Evolutionary conservation across 2,113 vertebrate species (phyloP).

Genomic region (Tenebrosternarchus preto): DNA sequence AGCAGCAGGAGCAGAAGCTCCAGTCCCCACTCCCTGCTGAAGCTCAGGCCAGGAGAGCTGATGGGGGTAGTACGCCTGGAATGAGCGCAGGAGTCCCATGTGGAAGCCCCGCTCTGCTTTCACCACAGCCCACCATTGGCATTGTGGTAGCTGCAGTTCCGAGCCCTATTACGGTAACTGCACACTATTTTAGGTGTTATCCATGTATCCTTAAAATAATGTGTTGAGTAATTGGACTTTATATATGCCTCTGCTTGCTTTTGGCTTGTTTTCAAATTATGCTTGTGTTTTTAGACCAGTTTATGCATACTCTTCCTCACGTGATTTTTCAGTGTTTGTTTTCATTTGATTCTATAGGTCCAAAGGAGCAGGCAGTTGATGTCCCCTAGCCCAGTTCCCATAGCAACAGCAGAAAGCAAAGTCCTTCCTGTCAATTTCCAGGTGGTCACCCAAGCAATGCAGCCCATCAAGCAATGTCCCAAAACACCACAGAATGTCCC

Average conservation of each 20-base stretch:
- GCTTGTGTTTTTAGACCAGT: neutral
- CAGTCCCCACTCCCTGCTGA: conserved; percentile 90
- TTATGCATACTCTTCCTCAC: neutral
- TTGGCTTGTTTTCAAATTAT: too few species aligned
- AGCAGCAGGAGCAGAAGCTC: conserved; percentile 96
- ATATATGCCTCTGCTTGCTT: too few species aligned
- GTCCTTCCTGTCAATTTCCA: conserved; percentile 93
- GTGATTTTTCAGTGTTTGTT: neutral
- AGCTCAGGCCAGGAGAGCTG: conserved; percentile 77
- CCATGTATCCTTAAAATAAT: too few species aligned
- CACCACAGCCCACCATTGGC: conserved; percentile 91
- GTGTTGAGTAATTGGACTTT: too few species aligned
- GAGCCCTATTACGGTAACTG: conserved; percentile 90
- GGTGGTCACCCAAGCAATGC: conserved; percentile 92
- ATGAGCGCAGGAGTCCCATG: conserved; percentile 81
- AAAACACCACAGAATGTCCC: conserved; percentile 87
- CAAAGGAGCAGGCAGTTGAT: conserved; percentile 86
- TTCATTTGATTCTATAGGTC: conserved; percentile 73
- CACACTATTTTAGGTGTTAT: neutral
- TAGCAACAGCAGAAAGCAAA: conserved; percentile 85
- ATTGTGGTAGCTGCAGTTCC: conserved; percentile 90
- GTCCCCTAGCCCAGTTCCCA: conserved; percentile 86
- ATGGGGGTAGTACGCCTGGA: conserved; percentile 70
- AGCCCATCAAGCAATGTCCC: conserved; percentile 87
- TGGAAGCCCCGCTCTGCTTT: conserved; percentile 85